Conservation (phyloP, 2,797 vertebrate genomes). For the Microctenopoma lineatum region DNA sequence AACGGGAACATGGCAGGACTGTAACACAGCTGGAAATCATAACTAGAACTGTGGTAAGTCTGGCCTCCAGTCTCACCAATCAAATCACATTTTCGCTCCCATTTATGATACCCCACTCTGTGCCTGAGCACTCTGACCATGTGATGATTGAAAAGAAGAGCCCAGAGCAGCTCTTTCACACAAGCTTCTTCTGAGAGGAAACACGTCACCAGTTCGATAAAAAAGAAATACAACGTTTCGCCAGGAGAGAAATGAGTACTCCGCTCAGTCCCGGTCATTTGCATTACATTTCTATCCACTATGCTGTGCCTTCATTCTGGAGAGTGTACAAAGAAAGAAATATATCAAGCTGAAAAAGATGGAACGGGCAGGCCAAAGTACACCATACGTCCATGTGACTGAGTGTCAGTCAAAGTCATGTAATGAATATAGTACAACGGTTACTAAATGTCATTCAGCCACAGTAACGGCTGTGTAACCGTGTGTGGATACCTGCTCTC, state of each 20-base stretch:
- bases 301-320: neutral
- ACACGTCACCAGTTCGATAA: neutral
- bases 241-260: no score
- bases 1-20: conserved; percentile 25
- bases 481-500: no score
- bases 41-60: conserved; percentile 12
- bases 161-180: conserved; percentile 24
- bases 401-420: no score
- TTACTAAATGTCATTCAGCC: no score
- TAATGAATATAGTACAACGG: conserved; percentile 10
- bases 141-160: conserved; percentile 17
- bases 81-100: conserved; percentile 34
- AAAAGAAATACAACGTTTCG: neutral
- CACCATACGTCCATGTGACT: no score
- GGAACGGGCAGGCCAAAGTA: no score
- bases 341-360: no score
- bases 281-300: neutral
- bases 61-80: conserved; percentile 47
- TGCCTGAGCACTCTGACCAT: conserved; percentile 30
- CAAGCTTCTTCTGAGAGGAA: conserved; percentile 9
- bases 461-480: no score
- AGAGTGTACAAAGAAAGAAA: no score
- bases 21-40: conserved; percentile 36
- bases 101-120: conserved; percentile 23
- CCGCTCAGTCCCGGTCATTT: neutral